These are phyloP conservation scores for Pseudocheirus occidentalis DNA, from an alignment of 2,797 vertebrate genomes.

Conservation along the genomic window DNA sequence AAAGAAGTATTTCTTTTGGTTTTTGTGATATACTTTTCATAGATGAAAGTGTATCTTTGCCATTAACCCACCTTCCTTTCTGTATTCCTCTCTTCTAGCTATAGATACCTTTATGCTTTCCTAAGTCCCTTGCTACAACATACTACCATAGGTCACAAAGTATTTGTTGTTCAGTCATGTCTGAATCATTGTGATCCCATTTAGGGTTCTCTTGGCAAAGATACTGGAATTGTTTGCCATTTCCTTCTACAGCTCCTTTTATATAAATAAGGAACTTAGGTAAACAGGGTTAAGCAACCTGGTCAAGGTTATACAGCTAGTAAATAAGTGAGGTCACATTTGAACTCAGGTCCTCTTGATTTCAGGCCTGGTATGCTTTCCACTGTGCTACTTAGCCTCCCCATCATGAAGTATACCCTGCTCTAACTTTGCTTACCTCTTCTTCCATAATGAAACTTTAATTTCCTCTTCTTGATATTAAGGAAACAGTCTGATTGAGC, in stretches of 20 bases:
- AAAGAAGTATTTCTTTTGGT: neutral
- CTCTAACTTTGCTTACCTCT: neutral
- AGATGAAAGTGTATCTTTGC: neutral
- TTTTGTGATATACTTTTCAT: neutral
- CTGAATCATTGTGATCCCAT: neutral
- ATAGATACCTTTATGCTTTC: neutral
- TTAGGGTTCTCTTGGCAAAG: neutral
- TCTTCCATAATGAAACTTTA: slow-evolving; percentile 6
- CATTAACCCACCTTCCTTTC: neutral
- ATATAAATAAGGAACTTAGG: neutral
- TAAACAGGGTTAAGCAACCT: neutral
- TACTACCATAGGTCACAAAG: neutral
- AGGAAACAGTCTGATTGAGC: slow-evolving; percentile 5
- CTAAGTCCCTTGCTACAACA: neutral
- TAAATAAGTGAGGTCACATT: neutral
- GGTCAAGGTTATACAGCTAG: neutral
- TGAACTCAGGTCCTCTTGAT: neutral
- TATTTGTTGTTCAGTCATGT: neutral
- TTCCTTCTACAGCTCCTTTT: too few species aligned
- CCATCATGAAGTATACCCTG: neutral
- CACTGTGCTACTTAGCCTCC: too few species aligned
- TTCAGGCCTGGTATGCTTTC: neutral
- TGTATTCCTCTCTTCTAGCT: neutral
- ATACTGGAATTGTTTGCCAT: neutral
- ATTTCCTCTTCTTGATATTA: slow-evolving; percentile 21